Conservation (phyloP, 2,797 vertebrate genomes). For the Paedocypris micromegethes region DNA sequence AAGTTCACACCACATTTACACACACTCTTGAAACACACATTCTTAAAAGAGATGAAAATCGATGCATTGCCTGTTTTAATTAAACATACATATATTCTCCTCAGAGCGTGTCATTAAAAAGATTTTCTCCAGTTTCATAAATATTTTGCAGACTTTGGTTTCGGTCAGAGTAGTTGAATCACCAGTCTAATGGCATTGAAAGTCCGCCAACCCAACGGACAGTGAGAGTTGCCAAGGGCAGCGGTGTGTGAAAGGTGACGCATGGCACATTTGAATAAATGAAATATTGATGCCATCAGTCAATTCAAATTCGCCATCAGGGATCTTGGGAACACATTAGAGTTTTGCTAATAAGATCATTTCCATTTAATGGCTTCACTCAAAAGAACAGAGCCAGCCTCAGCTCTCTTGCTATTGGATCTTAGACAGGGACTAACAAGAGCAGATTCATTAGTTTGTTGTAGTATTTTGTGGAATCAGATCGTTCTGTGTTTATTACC, state of each 20-base stretch:
- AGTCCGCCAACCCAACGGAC: not conserved
- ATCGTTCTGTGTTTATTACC: too few relatives aligned
- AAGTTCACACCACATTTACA: too few relatives aligned
- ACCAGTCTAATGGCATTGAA: not conserved
- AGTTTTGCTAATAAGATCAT: constrained; percentile 44
- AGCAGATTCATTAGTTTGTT: not conserved
- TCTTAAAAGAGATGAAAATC: too few relatives aligned
- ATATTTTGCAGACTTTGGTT: too few relatives aligned
- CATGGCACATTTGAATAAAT: constrained; percentile 59
- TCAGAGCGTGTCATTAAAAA: too few relatives aligned
- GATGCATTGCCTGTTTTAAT: too few relatives aligned
- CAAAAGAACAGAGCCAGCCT: constrained; percentile 22
- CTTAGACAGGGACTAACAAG: constrained; percentile 7
- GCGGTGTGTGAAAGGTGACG: constrained; percentile 52
- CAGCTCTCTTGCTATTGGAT: constrained; percentile 16
- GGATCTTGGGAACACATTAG: constrained; percentile 40
- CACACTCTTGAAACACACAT: too few relatives aligned
- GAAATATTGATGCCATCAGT: constrained; percentile 65
- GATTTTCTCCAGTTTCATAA: too few relatives aligned
- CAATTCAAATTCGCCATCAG: constrained; percentile 59
- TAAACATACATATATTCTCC: too few relatives aligned
- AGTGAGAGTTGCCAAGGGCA: not conserved
- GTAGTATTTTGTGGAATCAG: too few relatives aligned
- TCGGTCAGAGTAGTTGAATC: not conserved
- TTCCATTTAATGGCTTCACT: constrained; percentile 43